These are phyloP conservation scores for Tyrophagus putrescentiae DNA, from an alignment of 1,140 invertebrate genomes.

Conservation along the genomic window DNA sequence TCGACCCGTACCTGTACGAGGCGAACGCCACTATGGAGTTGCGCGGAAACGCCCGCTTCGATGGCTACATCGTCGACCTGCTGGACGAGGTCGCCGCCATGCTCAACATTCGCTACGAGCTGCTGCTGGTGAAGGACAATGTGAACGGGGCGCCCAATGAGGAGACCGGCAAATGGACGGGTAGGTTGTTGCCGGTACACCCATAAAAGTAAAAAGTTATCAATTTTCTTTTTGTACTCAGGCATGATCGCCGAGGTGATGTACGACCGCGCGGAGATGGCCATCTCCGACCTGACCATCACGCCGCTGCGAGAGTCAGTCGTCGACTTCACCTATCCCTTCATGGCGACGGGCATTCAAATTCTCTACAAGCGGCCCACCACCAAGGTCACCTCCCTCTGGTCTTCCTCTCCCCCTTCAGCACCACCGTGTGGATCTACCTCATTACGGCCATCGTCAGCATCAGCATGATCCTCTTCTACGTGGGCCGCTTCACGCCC, in stretches of 20 bases:
- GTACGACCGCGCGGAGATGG: constrained; percentile 42
- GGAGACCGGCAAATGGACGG: constrained; percentile 52
- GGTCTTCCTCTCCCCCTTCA: constrained; percentile 38
- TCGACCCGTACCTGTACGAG: constrained; percentile 37
- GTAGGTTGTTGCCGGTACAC: constrained; percentile 59
- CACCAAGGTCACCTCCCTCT: constrained; percentile 33
- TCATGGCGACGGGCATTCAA: constrained; percentile 31
- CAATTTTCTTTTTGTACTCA: constrained; percentile 25
- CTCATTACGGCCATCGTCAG: constrained; percentile 34
- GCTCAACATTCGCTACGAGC: constrained; percentile 59
- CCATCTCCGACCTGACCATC: constrained; percentile 35
- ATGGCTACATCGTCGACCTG: constrained; percentile 41
- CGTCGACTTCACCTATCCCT: constrained; percentile 33
- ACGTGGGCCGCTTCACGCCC: constrained; percentile 33
- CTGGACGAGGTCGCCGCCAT: constrained; percentile 36
- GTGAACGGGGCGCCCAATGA: constrained; percentile 50
- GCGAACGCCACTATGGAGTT: constrained; percentile 56
- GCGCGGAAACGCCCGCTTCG: constrained; percentile 31
- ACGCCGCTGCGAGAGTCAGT: constrained; percentile 33
- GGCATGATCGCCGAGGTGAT: constrained; percentile 67
- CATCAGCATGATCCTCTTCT: constrained; percentile 36
- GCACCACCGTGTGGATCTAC: constrained; percentile 36
- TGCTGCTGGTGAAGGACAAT: constrained; percentile 47
- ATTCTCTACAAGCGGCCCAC: constrained; percentile 56
- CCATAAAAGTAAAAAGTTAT: neutral